Evolutionary conservation across 2,888 invertebrate species (phyloP).

Genomic region (Aporophyla lueneburgensis): DNA sequence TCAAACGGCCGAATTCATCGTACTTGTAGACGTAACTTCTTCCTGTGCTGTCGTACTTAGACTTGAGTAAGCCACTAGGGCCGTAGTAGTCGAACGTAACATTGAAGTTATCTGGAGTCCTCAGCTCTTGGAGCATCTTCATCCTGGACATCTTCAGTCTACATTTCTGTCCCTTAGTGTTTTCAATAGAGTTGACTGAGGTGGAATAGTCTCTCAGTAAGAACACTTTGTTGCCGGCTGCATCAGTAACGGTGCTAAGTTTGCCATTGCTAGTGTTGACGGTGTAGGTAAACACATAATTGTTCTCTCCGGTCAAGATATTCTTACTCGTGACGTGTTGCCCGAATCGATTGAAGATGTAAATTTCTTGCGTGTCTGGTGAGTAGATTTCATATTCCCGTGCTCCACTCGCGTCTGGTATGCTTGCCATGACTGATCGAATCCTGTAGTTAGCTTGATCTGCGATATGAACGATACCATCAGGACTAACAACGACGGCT

Average conservation of each 20-base stretch:
- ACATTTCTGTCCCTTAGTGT: slow-evolving; percentile 98
- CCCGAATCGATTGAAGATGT: slow-evolving; percentile 98
- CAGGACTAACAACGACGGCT: slow-evolving; percentile 97
- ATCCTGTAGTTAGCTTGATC: slow-evolving; percentile 98
- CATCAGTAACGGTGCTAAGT: slow-evolving; percentile 97
- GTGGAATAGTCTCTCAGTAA: slow-evolving; percentile 95
- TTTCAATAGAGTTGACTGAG: slow-evolving; percentile 98
- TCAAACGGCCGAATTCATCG: slow-evolving; percentile 97
- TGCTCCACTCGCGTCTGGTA: slow-evolving; percentile 95
- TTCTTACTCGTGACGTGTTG: slow-evolving; percentile 98
- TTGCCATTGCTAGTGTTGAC: slow-evolving; percentile 99
- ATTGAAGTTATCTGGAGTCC: slow-evolving; percentile 98
- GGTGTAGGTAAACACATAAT: slow-evolving; percentile 98
- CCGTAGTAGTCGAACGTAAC: slow-evolving; percentile 98
- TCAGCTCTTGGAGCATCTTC: slow-evolving; percentile 97
- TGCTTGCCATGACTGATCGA: slow-evolving; percentile 96
- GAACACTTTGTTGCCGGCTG: slow-evolving; percentile 97
- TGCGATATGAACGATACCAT: slow-evolving; percentile 98
- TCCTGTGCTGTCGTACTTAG: slow-evolving; percentile 97
- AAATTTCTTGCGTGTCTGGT: slow-evolving; percentile 98
- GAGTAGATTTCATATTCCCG: slow-evolving; percentile 98
- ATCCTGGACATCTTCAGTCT: slow-evolving; percentile 97
- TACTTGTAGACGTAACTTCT: slow-evolving; percentile 98
- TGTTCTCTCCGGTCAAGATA: slow-evolving; percentile 98
- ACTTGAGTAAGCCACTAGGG: slow-evolving; percentile 96